These are phyloP conservation scores for Latheticus oryzae DNA, from an alignment of 2,888 invertebrate genomes.

Conservation along the genomic window DNA sequence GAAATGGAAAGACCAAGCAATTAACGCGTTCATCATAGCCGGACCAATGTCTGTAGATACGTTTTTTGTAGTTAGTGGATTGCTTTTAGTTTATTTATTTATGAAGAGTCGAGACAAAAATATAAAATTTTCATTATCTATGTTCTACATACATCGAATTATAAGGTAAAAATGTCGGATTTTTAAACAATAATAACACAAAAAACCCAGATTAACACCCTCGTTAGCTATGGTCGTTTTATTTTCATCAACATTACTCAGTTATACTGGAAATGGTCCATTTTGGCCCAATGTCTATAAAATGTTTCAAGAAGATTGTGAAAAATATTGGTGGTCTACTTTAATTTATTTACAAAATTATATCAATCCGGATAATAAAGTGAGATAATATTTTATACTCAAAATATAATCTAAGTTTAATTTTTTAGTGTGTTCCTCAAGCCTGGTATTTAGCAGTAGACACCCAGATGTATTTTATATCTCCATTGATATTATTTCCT, in stretches of 20 bases:
- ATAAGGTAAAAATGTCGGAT: conserved; percentile 5
- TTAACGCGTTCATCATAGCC: background rate
- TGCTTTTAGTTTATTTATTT: conserved; percentile 13
- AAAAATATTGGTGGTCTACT: conserved; percentile 63
- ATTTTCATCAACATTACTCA: conserved; percentile 63
- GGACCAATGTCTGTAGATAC: conserved; percentile 24
- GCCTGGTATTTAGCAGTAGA: conserved; percentile 73
- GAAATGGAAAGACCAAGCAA: conserved; percentile 3
- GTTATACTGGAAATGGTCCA: conserved; percentile 66
- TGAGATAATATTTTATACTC: conserved; percentile 45
- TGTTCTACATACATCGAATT: conserved; percentile 23
- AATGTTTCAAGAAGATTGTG: conserved; percentile 53
- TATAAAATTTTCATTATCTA: conserved; percentile 4
- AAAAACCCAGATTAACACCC: conserved; percentile 65
- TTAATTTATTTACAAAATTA: conserved; percentile 65
- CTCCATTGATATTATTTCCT: conserved; percentile 68
- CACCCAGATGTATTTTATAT: conserved; percentile 70
- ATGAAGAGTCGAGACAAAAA: conserved; percentile 23
- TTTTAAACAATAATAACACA: conserved; percentile 9
- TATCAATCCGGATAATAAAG: conserved; percentile 50
- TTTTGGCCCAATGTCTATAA: conserved; percentile 62
- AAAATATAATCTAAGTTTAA: conserved; percentile 3
- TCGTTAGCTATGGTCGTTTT: conserved; percentile 64
- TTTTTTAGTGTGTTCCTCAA: conserved; percentile 66
- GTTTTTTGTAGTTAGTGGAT: conserved; percentile 25